phyloP scores from a whole-genome alignment of 2,797 vertebrate genomes.

The Acipenser ruthenus region DNA sequence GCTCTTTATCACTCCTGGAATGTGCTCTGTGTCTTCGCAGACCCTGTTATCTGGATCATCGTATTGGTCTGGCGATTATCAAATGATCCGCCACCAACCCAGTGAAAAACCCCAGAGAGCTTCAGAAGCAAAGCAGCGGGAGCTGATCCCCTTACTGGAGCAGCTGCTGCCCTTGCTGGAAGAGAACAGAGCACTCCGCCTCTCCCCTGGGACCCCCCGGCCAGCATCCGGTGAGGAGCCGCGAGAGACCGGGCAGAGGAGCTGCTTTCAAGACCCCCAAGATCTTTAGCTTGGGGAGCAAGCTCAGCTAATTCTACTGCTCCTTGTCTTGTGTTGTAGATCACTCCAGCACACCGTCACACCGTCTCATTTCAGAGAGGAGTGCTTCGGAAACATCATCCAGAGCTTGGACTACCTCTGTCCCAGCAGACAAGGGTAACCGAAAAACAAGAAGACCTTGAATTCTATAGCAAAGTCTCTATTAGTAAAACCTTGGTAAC shows the following conservation, averaged over 20 bases:
- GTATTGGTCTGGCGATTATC: constrained; percentile 65
- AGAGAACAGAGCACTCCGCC: constrained; percentile 39
- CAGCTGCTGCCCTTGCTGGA: constrained; percentile 51
- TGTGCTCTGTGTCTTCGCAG: constrained; percentile 41
- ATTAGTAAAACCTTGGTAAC: no score
- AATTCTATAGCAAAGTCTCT: no score
- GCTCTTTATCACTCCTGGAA: background rate
- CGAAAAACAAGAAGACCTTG: no score
- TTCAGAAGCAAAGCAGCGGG: constrained; percentile 41
- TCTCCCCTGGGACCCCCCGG: constrained; percentile 35
- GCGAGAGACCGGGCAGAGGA: background rate
- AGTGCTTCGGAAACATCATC: constrained; percentile 37
- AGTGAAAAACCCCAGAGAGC: constrained; percentile 22
- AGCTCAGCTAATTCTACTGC: background rate
- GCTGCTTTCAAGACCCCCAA: no score
- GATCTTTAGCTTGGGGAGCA: no score
- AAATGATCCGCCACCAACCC: constrained; percentile 34
- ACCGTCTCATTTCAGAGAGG: constrained; percentile 15
- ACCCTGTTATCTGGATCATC: constrained; percentile 48
- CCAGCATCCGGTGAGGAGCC: constrained; percentile 34
- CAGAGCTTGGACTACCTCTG: constrained; percentile 49
- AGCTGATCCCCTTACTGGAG: constrained; percentile 65
- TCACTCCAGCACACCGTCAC: constrained; percentile 35
- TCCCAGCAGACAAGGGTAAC: constrained; percentile 47
- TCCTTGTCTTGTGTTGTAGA: constrained; percentile 30